Conservation (phyloP, 2,797 vertebrate species). For the Melanotaenia trifasciata region DNA sequence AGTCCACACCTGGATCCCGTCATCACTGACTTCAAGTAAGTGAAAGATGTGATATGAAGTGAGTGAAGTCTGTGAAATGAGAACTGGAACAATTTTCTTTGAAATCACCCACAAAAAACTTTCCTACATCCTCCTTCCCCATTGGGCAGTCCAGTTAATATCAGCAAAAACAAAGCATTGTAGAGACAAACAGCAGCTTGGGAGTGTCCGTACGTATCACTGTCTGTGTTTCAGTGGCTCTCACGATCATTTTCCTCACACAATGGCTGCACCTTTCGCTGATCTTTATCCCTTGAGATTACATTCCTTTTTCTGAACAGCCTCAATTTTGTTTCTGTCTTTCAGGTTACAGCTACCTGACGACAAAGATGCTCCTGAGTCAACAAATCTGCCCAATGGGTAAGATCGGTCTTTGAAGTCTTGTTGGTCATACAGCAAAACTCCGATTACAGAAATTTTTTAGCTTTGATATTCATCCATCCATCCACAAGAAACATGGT, state of each 20-base stretch:
- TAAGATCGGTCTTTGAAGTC: constrained; percentile 37
- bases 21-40: constrained; percentile 78
- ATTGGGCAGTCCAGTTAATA: neutral
- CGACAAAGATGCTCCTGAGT: constrained; percentile 56
- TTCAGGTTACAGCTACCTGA: constrained; percentile 77
- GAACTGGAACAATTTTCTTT: no score
- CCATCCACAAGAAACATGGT: no score
- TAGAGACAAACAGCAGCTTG: neutral
- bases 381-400: constrained; percentile 62
- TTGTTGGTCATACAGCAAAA: neutral
- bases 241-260: constrained; percentile 65
- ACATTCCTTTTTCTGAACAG: constrained; percentile 48
- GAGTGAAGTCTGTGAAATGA: neutral
- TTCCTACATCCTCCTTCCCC: neutral
- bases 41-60: neutral
- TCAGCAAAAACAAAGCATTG: constrained; percentile 2
- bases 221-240: constrained; percentile 49
- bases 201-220: constrained; percentile 48
- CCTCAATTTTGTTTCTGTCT: constrained; percentile 56
- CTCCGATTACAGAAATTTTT: neutral
- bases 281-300: constrained; percentile 52
- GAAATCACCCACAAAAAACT: neutral
- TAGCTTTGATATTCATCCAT: neutral
- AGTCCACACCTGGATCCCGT: constrained; percentile 77
- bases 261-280: constrained; percentile 66